Evolutionary conservation across 1,140 invertebrate genomes (phyloP).

Genomic region (Eurosta solidaginis): DNA sequence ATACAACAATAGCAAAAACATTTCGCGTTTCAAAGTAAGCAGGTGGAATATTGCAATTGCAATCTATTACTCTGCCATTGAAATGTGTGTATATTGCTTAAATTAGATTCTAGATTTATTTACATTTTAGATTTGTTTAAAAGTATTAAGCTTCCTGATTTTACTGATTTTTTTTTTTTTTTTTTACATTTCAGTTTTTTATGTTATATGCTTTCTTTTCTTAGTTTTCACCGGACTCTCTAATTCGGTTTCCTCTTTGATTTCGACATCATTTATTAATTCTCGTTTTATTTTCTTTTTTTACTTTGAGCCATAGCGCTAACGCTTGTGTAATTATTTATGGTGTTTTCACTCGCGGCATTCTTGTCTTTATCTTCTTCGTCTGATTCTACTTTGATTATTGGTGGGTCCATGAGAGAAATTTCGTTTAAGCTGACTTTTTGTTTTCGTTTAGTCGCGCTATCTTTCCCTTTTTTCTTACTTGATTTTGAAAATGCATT

Average conservation of each 20-base stretch:
- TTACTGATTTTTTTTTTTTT: too few relatives aligned
- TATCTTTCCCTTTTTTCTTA: not conserved
- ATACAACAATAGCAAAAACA: too few relatives aligned
- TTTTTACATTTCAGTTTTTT: too few relatives aligned
- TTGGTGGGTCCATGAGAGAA: too few relatives aligned
- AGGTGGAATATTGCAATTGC: too few relatives aligned
- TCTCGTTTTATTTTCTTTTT: not conserved
- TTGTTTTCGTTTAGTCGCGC: not conserved
- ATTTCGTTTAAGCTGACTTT: not conserved
- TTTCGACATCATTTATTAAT: not conserved
- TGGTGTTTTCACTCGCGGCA: not conserved
- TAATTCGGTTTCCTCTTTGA: not conserved
- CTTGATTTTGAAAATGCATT: not conserved
- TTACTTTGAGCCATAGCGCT: not conserved
- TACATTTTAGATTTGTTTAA: too few relatives aligned
- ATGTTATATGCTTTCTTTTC: conserved; percentile 30
- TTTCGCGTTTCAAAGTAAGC: too few relatives aligned
- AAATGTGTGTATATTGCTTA: too few relatives aligned
- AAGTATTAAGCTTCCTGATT: too few relatives aligned
- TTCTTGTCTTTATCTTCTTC: not conserved
- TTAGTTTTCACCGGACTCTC: not conserved
- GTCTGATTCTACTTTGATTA: not conserved
- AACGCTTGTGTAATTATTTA: not conserved
- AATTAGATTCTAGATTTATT: too few relatives aligned
- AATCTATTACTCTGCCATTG: too few relatives aligned